Evolutionary conservation across 2,797 vertebrate species (phyloP).

Genomic region (Falco biarmicus): DNA sequence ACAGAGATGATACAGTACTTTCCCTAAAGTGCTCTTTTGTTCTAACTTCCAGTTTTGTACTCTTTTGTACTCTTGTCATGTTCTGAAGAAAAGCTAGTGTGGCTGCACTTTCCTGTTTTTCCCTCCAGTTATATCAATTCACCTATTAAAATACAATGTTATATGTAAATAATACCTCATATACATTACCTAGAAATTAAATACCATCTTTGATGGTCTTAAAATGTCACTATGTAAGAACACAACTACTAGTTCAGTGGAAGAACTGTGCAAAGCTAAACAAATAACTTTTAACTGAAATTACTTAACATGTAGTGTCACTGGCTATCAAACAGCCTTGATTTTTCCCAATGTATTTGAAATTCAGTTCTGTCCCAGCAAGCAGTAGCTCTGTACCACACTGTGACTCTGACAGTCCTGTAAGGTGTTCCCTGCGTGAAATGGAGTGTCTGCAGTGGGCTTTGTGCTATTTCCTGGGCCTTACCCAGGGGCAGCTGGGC

Average conservation of each 20-base stretch:
- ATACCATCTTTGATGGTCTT: not conserved
- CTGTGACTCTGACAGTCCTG: not conserved
- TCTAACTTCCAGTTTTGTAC: not conserved
- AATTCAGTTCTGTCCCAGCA: not conserved
- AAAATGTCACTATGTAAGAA: not conserved
- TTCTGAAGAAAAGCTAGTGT: not conserved
- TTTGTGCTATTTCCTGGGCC: not conserved
- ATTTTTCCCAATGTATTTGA: not conserved
- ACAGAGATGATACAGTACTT: not conserved
- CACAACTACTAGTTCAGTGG: not conserved
- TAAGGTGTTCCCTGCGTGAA: not conserved
- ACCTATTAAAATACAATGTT: not conserved
- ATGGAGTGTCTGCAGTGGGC: not conserved
- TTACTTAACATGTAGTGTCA: not conserved
- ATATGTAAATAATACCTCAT: not conserved
- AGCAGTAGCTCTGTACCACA: not conserved
- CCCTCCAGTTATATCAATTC: not conserved
- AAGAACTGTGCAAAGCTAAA: not conserved
- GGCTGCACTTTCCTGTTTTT: not conserved
- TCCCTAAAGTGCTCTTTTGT: not conserved
- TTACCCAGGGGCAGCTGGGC: not conserved
- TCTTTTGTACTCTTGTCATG: rapidly evolving
- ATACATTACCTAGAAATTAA: not conserved
- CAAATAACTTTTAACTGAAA: not conserved
- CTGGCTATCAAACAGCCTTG: not conserved